Percentiles rank a stretch among this genome's conserved stretches.
These are phyloP conservation scores for Phortica magna DNA, from an alignment of 2,888 invertebrate species.

Conservation along the genomic window DNA sequence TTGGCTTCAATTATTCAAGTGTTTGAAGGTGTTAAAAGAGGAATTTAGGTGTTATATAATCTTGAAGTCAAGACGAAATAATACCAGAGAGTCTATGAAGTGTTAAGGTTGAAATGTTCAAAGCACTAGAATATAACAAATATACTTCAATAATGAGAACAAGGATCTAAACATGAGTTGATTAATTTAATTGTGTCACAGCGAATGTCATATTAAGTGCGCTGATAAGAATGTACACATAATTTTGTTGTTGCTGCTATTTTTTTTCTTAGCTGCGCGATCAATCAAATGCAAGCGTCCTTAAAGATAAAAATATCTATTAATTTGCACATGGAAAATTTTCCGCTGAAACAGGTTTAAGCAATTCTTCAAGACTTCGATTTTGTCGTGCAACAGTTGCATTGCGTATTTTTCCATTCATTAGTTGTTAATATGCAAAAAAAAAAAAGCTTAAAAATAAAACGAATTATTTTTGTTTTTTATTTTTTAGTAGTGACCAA, in stretches of 20 bases:
- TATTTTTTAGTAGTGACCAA: background rate
- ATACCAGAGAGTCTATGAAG: too few species aligned
- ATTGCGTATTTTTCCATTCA: slow-evolving; percentile 59
- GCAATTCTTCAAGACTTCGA: background rate
- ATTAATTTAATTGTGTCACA: slow-evolving; percentile 30
- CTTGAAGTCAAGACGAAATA: too few species aligned
- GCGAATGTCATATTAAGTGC: slow-evolving; percentile 4
- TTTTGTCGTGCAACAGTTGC: background rate
- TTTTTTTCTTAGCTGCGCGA: background rate
- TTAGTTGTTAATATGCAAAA: background rate
- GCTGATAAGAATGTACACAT: background rate
- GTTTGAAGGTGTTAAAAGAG: background rate
- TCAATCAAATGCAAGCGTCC: slow-evolving; percentile 37
- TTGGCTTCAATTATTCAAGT: background rate
- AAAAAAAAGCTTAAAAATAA: background rate
- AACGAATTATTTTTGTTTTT: background rate
- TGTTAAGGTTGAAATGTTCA: background rate
- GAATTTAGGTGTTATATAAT: too few species aligned
- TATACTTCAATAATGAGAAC: slow-evolving; percentile 6
- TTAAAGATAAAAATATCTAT: slow-evolving; percentile 26
- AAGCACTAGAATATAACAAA: background rate
- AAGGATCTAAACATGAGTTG: slow-evolving; percentile 10
- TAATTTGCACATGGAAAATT: slow-evolving; percentile 59
- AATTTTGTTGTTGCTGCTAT: background rate
- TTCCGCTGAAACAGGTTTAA: slow-evolving; percentile 57